phyloP scores from a whole-genome alignment of 2,113 vertebrate genomes.

The Phaethornis superciliosus region DNA sequence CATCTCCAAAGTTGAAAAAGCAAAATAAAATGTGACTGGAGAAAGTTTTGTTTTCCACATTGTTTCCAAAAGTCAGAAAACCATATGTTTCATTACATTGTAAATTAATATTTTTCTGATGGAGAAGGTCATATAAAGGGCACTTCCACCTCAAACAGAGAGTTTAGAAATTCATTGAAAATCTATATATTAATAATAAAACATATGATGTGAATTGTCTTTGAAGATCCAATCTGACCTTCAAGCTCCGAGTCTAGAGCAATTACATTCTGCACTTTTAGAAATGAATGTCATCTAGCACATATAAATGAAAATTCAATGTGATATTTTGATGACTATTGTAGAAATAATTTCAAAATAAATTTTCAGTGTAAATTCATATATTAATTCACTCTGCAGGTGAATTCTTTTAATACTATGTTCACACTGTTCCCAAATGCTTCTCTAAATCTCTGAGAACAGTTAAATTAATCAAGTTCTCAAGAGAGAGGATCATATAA shows the following conservation, averaged over 20 bases:
- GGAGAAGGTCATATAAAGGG: constrained; percentile 10
- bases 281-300: constrained; percentile 17
- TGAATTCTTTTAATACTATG: not conserved
- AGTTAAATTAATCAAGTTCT: not conserved
- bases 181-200: constrained; percentile 40
- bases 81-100: not conserved
- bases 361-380: not conserved
- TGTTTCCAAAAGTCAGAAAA: constrained; percentile 48
- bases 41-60: constrained; percentile 32
- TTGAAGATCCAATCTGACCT: constrained; percentile 44
- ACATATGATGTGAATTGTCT: constrained; percentile 32
- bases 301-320: not conserved
- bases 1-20: constrained; percentile 26
- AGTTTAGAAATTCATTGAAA: constrained; percentile 56
- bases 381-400: not conserved
- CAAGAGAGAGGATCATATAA: not conserved
- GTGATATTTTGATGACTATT: not conserved
- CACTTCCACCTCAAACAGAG: not conserved
- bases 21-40: constrained; percentile 42
- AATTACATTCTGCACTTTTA: not conserved
- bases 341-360: constrained; percentile 38
- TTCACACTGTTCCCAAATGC: not conserved
- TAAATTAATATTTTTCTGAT: constrained; percentile 20
- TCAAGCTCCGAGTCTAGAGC: not conserved
- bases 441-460: not conserved